These are phyloP conservation scores for Cololabis saira DNA, from an alignment of 2,113 vertebrate genomes.

Conservation along the genomic window DNA sequence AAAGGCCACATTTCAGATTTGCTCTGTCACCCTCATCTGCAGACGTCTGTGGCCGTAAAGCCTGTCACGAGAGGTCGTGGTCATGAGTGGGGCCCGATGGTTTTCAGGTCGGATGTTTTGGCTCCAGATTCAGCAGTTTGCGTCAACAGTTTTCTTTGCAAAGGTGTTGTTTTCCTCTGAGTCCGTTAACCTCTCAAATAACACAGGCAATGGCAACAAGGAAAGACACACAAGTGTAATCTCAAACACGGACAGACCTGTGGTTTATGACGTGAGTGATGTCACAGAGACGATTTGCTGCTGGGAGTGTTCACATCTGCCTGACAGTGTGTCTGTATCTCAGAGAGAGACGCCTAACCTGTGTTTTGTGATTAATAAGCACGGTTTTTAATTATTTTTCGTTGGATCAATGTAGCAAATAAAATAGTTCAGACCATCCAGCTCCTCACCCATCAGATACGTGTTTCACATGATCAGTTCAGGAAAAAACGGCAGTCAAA, in stretches of 20 bases:
- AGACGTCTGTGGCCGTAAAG: conserved; percentile 6
- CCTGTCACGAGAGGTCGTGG: conserved; percentile 16
- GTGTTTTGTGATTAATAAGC: too few relatives aligned
- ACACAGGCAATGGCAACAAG: conserved; percentile 18
- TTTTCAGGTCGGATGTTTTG: conserved; percentile 45
- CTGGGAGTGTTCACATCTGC: too few relatives aligned
- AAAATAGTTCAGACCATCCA: too few relatives aligned
- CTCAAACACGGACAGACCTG: background rate
- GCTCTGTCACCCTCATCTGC: conserved; percentile 22
- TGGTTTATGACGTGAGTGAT: background rate
- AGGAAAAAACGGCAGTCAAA: too few relatives aligned
- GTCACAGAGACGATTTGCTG: too few relatives aligned
- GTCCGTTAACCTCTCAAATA: conserved; percentile 24
- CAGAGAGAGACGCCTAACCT: too few relatives aligned
- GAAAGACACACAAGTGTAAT: background rate
- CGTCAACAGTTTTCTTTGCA: background rate
- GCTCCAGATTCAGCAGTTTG: conserved; percentile 13
- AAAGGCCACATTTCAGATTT: background rate
- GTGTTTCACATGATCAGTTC: too few relatives aligned
- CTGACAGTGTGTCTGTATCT: too few relatives aligned
- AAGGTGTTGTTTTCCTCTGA: conserved; percentile 12
- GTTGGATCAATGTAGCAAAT: too few relatives aligned
- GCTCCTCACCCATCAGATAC: too few relatives aligned
- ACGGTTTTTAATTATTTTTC: too few relatives aligned
- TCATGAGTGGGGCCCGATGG: conserved; percentile 32